Evolutionary conservation across 35 echinoderm and acorn worm species (phyloP).

Genomic region (Anneissia japonica): DNA sequence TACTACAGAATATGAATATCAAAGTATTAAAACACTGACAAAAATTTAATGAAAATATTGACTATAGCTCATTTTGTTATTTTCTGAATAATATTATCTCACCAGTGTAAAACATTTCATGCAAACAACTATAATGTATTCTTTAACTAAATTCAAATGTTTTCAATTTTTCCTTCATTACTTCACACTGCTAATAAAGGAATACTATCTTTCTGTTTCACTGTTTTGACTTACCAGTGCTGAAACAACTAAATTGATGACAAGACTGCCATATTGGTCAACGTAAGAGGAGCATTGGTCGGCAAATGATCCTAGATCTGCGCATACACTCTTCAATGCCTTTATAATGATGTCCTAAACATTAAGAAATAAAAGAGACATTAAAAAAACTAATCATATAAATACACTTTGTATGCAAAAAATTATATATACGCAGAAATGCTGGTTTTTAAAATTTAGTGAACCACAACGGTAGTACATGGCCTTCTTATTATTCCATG

Average conservation of each 20-base stretch:
- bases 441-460: not conserved
- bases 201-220: too few species aligned
- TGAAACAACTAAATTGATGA: slow-evolving; percentile 15
- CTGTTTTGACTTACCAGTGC: slow-evolving; percentile 23
- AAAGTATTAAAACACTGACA: too few species aligned
- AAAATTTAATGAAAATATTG: too few species aligned
- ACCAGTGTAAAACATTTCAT: too few species aligned
- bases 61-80: too few species aligned
- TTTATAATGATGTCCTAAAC: slow-evolving; percentile 8
- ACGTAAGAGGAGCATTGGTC: not conserved
- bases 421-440: not conserved
- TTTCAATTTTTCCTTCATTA: too few species aligned
- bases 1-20: too few species aligned
- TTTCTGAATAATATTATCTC: too few species aligned
- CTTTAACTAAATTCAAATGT: too few species aligned
- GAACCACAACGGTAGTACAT: not conserved
- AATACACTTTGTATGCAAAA: not conserved
- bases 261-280: slow-evolving; percentile 1
- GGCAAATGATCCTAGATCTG: not conserved
- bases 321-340: not conserved
- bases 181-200: too few species aligned
- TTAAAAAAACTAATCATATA: not conserved
- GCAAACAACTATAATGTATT: too few species aligned
- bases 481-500: not conserved
- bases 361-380: not conserved